A percentile compares a stretch with the other conserved stretches of the same genome.
Evolutionary conservation across 1,140 invertebrate genomes (phyloP).

Genomic region (Lepidurus packardi): DNA sequence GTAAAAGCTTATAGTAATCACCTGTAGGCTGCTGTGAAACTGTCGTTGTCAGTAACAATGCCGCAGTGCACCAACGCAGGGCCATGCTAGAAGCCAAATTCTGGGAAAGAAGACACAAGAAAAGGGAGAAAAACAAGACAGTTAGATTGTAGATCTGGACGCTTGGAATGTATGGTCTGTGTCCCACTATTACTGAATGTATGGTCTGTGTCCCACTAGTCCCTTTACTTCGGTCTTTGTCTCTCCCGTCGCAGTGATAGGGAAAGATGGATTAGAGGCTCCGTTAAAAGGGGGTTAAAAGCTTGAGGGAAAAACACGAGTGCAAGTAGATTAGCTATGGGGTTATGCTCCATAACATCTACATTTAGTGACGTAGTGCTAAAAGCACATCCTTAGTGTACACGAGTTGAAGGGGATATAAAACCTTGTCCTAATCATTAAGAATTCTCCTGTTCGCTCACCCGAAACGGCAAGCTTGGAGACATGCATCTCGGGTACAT

Average conservation of each 20-base stretch:
- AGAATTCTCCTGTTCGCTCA: too few relatives aligned
- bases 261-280: not conserved
- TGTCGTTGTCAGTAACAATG: conserved; percentile 13
- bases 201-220: not conserved
- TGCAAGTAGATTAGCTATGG: too few relatives aligned
- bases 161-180: not conserved
- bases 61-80: conserved; percentile 10
- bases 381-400: too few relatives aligned
- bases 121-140: not conserved
- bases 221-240: not conserved
- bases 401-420: too few relatives aligned
- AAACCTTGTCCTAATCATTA: too few relatives aligned
- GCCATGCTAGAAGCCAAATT: not conserved
- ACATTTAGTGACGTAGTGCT: too few relatives aligned
- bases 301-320: too few relatives aligned
- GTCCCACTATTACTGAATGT: not conserved
- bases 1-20: not conserved
- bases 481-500: too few relatives aligned
- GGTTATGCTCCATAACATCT: too few relatives aligned
- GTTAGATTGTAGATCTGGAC: conserved; percentile 4
- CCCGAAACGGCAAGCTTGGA: too few relatives aligned
- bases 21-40: not conserved
- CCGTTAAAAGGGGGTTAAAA: too few relatives aligned
- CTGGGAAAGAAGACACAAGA: not conserved
- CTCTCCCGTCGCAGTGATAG: not conserved